Conservation (phyloP, 2,888 invertebrate genomes). For the Thymelicus lineola region DNA sequence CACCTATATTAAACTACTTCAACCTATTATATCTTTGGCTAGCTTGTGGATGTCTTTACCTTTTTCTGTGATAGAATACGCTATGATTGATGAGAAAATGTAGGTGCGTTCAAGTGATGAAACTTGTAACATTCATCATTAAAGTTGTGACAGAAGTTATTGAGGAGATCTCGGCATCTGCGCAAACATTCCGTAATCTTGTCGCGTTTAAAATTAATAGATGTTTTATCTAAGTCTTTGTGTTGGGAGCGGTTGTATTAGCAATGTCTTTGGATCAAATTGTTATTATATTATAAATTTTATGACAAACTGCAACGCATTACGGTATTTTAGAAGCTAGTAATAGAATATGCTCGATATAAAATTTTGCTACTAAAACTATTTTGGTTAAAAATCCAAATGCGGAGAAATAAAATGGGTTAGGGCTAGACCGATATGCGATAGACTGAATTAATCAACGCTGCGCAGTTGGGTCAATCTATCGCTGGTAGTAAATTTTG, state of each 20-base stretch:
- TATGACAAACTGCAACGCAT: no score
- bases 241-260: neutral
- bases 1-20: slow-evolving; percentile 1
- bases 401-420: no score
- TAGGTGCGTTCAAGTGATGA: slow-evolving; percentile 41
- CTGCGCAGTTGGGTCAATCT: no score
- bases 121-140: slow-evolving; percentile 48
- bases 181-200: slow-evolving; percentile 45
- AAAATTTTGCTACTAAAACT: no score
- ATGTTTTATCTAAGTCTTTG: slow-evolving; percentile 50
- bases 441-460: no score
- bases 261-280: neutral
- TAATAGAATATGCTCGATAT: no score
- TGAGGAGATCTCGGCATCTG: slow-evolving; percentile 27
- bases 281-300: no score
- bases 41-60: slow-evolving; percentile 16
- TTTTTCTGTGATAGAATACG: slow-evolving; percentile 26
- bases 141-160: slow-evolving; percentile 44
- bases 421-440: no score
- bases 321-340: no score
- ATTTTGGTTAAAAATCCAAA: no score
- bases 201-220: slow-evolving; percentile 60
- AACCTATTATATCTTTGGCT: neutral
- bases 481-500: no score
- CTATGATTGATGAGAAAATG: slow-evolving; percentile 45